Evolutionary conservation across 2,888 invertebrate genomes (phyloP), one percentile per base, ranked within the genome.

Genomic region (Apoda limacodes): DNA sequence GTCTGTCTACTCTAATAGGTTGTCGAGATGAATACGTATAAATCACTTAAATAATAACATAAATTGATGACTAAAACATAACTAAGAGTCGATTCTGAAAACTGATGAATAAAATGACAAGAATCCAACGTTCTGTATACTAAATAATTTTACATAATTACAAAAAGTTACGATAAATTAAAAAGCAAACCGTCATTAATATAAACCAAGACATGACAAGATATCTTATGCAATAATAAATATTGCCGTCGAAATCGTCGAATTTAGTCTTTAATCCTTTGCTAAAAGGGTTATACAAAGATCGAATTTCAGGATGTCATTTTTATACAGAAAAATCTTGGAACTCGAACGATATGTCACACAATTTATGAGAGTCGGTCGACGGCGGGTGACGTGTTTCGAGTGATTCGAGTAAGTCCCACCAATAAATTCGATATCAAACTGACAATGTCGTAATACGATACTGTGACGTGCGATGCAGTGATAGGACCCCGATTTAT

Each of bases 371-470:
- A 71, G 66, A 53, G 52, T 44, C 57, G 53, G 53, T 46, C 60
- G 59, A 56, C 52, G 52, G 49, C 50, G 58, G 57, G 54, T 70
- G 71, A 71, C 70, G 63, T 59, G 62, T 60, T 58, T 45, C 59
- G 62, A 65, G 58, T 64, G 63, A 67, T 67, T 66, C 63, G 55
- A 60, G 62, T 58, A 52, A 57, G 56, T 54, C 56, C 53, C 55
- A 55, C 46, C 61, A 67, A 70, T 70, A 70, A 69, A 71, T 71
- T 66, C 59, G 57, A 66, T 71, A 72, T 71, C 65, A 71, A 66
- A 66, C 55, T 60, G 60, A 67, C 68, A 71, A 68, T 65, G 69
- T 69, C 60, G 72, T 71, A 75, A 75, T 52, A 62, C 60, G 71
- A 72, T 70, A 65, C 64, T 53, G 50, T 57, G 61, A 60, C 58